Conservation (phyloP, 2,113 vertebrate species). For the Butorides virescens region DNA sequence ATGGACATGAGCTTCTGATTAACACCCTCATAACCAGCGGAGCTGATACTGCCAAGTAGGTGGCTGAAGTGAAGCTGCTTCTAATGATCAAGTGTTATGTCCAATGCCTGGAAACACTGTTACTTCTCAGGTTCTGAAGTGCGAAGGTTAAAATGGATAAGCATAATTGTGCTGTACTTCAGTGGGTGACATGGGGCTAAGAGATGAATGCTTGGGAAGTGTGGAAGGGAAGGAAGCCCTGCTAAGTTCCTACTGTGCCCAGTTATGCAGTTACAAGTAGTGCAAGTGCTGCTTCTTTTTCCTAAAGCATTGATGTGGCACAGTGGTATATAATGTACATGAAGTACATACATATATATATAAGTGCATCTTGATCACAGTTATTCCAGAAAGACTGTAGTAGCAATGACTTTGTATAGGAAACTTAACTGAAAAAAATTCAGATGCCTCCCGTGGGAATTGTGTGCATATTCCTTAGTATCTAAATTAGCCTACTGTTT, state of each 20-base stretch:
- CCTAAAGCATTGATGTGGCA: neutral
- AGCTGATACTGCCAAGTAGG: slow-evolving; percentile 90
- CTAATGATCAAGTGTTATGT: neutral
- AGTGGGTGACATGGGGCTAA: neutral
- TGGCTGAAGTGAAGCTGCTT: neutral
- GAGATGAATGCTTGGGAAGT: neutral
- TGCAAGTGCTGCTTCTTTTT: neutral
- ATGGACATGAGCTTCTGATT: slow-evolving; percentile 94
- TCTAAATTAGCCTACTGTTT: neutral
- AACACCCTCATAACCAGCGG: slow-evolving; percentile 95
- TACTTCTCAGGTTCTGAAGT: neutral
- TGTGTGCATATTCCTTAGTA: neutral
- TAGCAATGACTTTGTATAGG: neutral
- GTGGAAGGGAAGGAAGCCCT: neutral
- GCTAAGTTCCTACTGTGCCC: neutral
- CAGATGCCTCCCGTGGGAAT: neutral
- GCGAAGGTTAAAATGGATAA: neutral
- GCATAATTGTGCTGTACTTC: neutral
- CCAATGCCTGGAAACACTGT: neutral
- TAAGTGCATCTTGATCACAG: neutral
- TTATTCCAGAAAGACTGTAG: neutral
- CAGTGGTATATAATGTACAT: neutral
- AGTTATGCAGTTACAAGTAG: accelerated
- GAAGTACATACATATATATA: neutral
- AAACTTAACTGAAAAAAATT: neutral